Base-by-base conservation (phyloP, 1,140 invertebrate genomes). In the Leptopilina clavipes region DNA sequence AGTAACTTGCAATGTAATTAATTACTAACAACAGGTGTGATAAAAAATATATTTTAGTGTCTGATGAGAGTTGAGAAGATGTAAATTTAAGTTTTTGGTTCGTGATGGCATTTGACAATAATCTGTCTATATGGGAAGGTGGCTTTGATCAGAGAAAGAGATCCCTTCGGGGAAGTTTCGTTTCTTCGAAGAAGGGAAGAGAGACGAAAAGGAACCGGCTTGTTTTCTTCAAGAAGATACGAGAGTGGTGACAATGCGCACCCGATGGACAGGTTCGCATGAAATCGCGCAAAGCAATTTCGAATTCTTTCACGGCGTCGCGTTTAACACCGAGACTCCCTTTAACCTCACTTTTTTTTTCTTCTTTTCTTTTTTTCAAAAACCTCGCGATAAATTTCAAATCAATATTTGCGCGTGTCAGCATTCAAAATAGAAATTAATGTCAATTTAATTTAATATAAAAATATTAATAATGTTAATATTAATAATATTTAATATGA, bases 121-220 rank as follows among this genome's bases (percentile, higher is more conserved):
- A 31, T 1, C 25, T 31, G 25, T 31, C 25, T 31, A 31, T 31
- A 31, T 31, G 5, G 72, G 72, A 56, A 77, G 75, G 25, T 70
- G n/a, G n/a, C n/a, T n/a, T n/a, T 74, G 81, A 78, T 82, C 81
- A 75, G 81, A 78, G 76, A 79, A 82, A 82, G 78, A 82, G 78
- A 79, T 82, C 78, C 78, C 76, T 79, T 82, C 81, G 81, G 6
- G 77, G 81, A 82, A 82, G 75, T 76, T 40, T 80, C 72, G 77
- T 73, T 83, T 81, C 80, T 78, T 70, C 75, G 79, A 82, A 80
- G 74, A 45, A 71, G 45, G 76, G 76, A 76, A 72, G 70, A 78
- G n/a, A 72, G 71, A 78, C 78, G 59, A 76, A 25, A 70, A 54
- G 48, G 76, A 78, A 6, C 73, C 79, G 71, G 71, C 82, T 83